Evolutionary conservation across 1,140 invertebrate species (phyloP).

Genomic region (Neelides sp.): DNA sequence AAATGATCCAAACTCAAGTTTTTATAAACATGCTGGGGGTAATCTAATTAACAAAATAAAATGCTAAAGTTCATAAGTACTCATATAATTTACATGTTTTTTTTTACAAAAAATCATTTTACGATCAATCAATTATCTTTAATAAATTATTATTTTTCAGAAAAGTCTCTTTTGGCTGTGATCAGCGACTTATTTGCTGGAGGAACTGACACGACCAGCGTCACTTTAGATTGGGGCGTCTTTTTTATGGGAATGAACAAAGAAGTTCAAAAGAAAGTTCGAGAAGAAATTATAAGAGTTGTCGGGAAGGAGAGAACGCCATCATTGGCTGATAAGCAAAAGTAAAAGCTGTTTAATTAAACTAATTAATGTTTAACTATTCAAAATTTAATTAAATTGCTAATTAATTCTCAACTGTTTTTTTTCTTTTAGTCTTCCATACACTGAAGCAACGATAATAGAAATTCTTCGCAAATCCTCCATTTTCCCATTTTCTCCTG

Average conservation of each 20-base stretch:
- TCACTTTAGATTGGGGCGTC: conserved; percentile 19
- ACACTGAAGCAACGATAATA: conserved; percentile 18
- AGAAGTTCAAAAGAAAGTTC: conserved; percentile 13
- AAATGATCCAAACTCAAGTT: no score
- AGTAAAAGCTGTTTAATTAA: no score
- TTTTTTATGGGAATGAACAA: conserved; percentile 13
- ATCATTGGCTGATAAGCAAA: conserved; percentile 1
- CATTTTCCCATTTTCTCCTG: conserved; percentile 16
- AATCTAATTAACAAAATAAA: no score
- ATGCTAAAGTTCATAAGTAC: no score
- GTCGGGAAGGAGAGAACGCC: conserved; percentile 13
- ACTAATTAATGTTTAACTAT: no score
- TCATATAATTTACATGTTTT: no score
- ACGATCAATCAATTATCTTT: no score
- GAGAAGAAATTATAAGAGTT: conserved; percentile 20
- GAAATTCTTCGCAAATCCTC: conserved; percentile 15
- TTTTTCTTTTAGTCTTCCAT: conserved; percentile 24
- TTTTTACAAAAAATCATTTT: no score
- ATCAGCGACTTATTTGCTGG: conserved; percentile 18
- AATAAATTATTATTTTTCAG: not conserved
- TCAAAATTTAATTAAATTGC: no score
- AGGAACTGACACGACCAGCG: conserved; percentile 16
- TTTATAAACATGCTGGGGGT: no score
- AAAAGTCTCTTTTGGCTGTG: conserved; percentile 19
- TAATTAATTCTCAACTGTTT: no score